Evolutionary conservation across 2,797 vertebrate species (phyloP), one percentile per base, ranked within the genome.

Genomic region (Sebastes steindachneri): DNA sequence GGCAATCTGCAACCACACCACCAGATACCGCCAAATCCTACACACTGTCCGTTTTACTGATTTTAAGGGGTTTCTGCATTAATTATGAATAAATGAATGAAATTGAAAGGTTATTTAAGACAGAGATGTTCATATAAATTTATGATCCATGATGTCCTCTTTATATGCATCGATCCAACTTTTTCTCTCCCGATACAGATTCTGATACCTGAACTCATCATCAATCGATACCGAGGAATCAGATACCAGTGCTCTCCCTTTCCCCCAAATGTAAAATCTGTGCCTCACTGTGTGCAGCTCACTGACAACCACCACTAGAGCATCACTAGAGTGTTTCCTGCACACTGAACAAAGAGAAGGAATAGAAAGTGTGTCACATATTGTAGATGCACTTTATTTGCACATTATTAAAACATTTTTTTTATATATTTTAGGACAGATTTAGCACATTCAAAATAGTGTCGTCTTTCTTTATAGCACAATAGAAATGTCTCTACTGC

Each of bases 371-470:
- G 19, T 25, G 19, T 80, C 9, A 45, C 21, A 45, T 10, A 3
- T 25, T 63, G 11, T 14, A 33, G 29, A 79, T 29, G 15, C 64
- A 45, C 66, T 62, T 86, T 70, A 82, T 55, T 63, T 58, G 14
- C 31, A 79, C 73, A 58, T 65, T 64, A 14, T 37, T 37, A 37
- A 45, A 41, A 15, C 5, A 15, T 41, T 8, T 59, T 37, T 55
- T 23, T 23, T 23, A n/a, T 5, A 75, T 33, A 70, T 10, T 15
- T 66, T 28, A 45, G 21, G 55, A 64, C 68, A 54, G 57, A 48
- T 5, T 33, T 62, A 31, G 29, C 9, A 77, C 51, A 75, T 65
- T 78, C 8, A 71, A 63, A 74, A 63, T 5, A 33, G 10, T 25
- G 15, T 58, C 4, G 3, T 58, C 9, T 5, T 41, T 14, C 37